phyloP scores from a whole-genome alignment of 2,888 invertebrate species.

The Ganaspis brasiliensis region DNA sequence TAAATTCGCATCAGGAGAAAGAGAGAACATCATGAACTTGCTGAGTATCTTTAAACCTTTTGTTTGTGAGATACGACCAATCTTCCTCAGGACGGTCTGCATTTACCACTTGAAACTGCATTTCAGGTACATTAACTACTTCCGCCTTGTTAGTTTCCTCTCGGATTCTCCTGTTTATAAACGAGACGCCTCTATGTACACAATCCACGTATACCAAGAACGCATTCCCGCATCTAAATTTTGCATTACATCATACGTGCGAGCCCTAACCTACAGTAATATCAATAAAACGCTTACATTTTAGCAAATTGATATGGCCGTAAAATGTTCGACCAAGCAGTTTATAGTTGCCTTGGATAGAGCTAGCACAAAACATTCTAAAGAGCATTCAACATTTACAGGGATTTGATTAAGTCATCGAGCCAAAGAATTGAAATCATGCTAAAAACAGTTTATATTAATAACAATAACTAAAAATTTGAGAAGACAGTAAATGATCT shows the following conservation, averaged over 20 bases:
- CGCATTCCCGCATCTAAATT: constrained; percentile 20
- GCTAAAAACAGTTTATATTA: too few relatives aligned
- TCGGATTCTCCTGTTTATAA: constrained; percentile 41
- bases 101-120: constrained; percentile 50
- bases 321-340: not conserved
- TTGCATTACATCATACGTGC: constrained; percentile 25
- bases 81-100: constrained; percentile 39
- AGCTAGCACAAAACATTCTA: not conserved
- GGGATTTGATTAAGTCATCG: too few relatives aligned
- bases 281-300: constrained; percentile 25
- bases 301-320: not conserved
- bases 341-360: not conserved
- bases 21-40: constrained; percentile 14
- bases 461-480: too few relatives aligned
- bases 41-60: constrained; percentile 23
- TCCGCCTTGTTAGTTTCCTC: constrained; percentile 48
- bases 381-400: not conserved
- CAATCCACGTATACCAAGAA: constrained; percentile 31
- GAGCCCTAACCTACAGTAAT: constrained; percentile 17
- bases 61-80: constrained; percentile 38
- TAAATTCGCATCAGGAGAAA: too few relatives aligned
- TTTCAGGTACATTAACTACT: constrained; percentile 50
- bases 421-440: too few relatives aligned
- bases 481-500: too few relatives aligned
- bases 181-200: constrained; percentile 25